Conservation (phyloP, 2,113 vertebrate species). For the Lasiurus cinereus region DNA sequence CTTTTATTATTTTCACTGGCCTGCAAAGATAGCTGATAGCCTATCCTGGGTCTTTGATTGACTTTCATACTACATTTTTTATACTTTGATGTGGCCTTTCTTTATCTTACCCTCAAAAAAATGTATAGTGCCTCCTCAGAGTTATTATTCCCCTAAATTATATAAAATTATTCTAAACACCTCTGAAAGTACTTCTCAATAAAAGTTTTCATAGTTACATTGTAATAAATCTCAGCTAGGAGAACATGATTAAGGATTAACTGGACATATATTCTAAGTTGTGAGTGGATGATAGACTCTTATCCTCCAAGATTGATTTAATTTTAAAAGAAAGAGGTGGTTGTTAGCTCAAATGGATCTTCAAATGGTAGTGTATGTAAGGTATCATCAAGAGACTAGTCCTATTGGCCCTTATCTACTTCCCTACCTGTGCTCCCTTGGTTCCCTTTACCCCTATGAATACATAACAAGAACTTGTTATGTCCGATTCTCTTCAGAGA, state of each 20-base stretch:
- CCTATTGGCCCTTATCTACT: not conserved
- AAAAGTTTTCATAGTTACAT: constrained; percentile 2
- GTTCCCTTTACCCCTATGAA: not conserved
- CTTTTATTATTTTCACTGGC: not conserved
- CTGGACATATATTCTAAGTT: constrained; percentile 15
- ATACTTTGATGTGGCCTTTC: not conserved
- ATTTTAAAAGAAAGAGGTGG: constrained; percentile 43
- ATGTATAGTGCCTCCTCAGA: not conserved
- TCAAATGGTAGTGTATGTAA: not conserved
- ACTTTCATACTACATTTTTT: not conserved
- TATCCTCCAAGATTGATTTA: not conserved
- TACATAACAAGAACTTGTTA: not conserved
- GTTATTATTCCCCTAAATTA: not conserved
- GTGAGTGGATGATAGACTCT: not conserved
- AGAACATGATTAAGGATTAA: not conserved
- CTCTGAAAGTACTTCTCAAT: constrained; percentile 41
- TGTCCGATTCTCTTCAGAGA: constrained; percentile 25
- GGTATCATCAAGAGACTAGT: not conserved
- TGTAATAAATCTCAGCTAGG: not conserved
- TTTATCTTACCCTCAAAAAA: constrained; percentile 19
- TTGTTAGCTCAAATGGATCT: not conserved
- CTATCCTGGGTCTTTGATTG: not conserved
- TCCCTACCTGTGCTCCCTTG: not conserved
- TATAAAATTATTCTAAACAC: not conserved
- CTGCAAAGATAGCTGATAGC: not conserved